Conservation (phyloP, 2,797 vertebrate species). For the Cheirogaleus major region DNA sequence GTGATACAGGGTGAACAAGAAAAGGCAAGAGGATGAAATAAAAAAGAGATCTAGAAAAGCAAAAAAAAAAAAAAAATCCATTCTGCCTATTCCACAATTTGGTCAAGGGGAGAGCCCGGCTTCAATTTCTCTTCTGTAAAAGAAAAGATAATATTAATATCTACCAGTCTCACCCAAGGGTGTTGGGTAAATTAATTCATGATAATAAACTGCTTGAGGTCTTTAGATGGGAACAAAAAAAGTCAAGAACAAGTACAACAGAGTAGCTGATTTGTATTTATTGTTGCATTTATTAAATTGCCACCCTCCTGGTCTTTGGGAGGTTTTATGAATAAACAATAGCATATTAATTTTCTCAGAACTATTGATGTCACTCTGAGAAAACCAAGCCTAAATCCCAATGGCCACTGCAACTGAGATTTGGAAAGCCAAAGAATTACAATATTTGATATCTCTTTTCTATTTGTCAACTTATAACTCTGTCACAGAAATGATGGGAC, state of each 20-base stretch:
- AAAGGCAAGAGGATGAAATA: neutral
- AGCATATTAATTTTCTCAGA: neutral
- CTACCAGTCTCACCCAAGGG: neutral
- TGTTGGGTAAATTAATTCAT: constrained; percentile 41
- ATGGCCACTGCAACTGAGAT: neutral
- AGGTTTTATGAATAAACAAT: constrained; percentile 7
- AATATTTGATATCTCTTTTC: neutral
- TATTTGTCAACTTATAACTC: neutral
- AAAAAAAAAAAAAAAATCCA: neutral
- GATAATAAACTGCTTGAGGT: neutral
- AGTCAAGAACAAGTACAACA: neutral
- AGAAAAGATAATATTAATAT: neutral
- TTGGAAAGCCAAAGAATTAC: neutral
- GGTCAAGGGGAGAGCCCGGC: neutral
- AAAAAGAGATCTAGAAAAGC: neutral
- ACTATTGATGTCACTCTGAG: neutral
- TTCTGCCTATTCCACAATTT: neutral
- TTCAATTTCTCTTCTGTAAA: constrained; percentile 6
- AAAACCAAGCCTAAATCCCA: constrained; percentile 30
- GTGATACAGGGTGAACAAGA: neutral
- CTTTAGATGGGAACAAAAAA: constrained; percentile 21
- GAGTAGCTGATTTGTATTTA: constrained; percentile 9
- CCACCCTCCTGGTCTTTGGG: neutral
- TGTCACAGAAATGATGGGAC: neutral
- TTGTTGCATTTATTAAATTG: neutral